Base-by-base conservation (phyloP, 2,888 invertebrate genomes). In the Nemotelus nigrinus region DNA sequence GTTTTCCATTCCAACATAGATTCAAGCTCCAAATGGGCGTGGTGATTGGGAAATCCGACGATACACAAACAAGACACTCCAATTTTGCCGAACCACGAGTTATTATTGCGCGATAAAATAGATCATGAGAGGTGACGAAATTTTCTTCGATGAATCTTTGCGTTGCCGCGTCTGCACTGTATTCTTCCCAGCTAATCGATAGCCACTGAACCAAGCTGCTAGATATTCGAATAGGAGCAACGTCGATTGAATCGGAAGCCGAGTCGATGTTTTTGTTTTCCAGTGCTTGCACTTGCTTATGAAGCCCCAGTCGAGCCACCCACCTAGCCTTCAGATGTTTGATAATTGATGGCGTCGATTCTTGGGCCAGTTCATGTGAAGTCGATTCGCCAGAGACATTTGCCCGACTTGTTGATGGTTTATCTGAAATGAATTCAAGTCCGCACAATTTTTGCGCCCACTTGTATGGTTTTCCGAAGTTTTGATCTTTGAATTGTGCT, bases 381-480 rank as follows among this genome's bases (percentile, higher is more conserved):
- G 82, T 83, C 63, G 41, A 74, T 79, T 81, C 45, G 25, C 39
- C 39, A 10, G 2, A 39, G 44, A 83, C 82, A 25, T 77, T 64
- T 10, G 43, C 7, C 6, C 77, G 25, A 77, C 80, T 47, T 25
- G 74, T 60, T 3, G 78, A 68, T 48, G 88, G 82, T 77, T 89
- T 84, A 41, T 89, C 84, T n/a, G 90, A 88, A 83, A 92, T 89
- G 82, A 96, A 96, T 83, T 95, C 92, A 79, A 97, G 88, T 0
- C 97, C 97, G 83, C 95, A 95, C 87, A 98, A 91, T 85, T 92
- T 90, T 87, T 98, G 98, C 0, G 95, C 94, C 98, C 98, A 98
- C 80, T 91, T 89, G 84, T 95, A 98, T 0, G 97, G 96, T 81
- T 92, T 92, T 0, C 97, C 97, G 72, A 93, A 88, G 81, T 92